Evolutionary conservation across 53 echinoderm and acorn worm genomes (phyloP).

Genomic region (Arbacia lixula): DNA sequence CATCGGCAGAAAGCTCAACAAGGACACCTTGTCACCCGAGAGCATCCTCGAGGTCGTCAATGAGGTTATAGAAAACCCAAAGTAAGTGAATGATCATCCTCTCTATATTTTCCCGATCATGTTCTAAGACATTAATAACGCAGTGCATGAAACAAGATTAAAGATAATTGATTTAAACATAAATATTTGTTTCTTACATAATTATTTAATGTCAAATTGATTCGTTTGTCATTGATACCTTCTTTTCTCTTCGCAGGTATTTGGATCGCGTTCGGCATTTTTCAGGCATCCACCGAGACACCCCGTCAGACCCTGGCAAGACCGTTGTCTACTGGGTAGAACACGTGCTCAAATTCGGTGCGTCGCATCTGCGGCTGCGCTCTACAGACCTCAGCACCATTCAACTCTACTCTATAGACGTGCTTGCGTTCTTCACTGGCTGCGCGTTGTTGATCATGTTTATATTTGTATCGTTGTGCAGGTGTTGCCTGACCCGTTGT

Average conservation of each 20-base stretch:
- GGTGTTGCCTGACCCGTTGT: not conserved
- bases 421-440: conserved; percentile 9
- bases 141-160: not conserved
- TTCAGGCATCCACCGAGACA: conserved; percentile 2
- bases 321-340: conserved; percentile 28
- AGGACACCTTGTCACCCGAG: conserved; percentile 1
- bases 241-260: conserved; percentile 19
- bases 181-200: too few relatives aligned
- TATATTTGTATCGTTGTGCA: not conserved
- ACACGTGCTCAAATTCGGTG: conserved; percentile 32
- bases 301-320: not conserved
- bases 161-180: too few relatives aligned
- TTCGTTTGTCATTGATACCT: too few relatives aligned
- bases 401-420: conserved; percentile 36
- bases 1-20: not conserved
- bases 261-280: not conserved
- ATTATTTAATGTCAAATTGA: too few relatives aligned
- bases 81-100: not conserved
- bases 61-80: conserved; percentile 7
- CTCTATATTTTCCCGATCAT: not conserved
- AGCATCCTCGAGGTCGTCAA: not conserved
- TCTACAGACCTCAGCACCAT: conserved; percentile 20
- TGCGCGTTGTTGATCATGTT: not conserved
- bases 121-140: not conserved
- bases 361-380: conserved; percentile 14